Percentiles rank a stretch among this genome's conserved stretches.
Conservation (phyloP, 2,113 vertebrate genomes). For the Actinemys pallida region DNA sequence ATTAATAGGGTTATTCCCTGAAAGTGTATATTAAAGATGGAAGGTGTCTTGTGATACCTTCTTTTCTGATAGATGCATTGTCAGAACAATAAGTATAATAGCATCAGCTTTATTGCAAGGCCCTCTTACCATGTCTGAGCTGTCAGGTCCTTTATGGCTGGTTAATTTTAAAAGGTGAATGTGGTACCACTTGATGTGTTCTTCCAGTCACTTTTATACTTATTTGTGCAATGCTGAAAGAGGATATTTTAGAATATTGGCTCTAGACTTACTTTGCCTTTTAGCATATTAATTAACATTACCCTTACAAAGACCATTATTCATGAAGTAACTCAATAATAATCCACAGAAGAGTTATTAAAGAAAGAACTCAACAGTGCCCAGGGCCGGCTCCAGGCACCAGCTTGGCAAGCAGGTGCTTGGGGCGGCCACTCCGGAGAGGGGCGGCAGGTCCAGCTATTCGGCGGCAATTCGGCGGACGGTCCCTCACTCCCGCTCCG, state of each 20-base stretch:
- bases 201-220: neutral
- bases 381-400: neutral
- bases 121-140: neutral
- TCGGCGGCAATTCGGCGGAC: too few relatives aligned
- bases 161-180: neutral
- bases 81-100: neutral
- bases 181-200: neutral
- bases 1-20: neutral
- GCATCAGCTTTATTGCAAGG: neutral
- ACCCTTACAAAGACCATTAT: neutral
- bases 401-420: too few relatives aligned
- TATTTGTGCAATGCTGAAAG: neutral
- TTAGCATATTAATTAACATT: neutral
- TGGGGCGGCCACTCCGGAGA: too few relatives aligned
- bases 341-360: neutral
- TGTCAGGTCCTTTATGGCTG: neutral
- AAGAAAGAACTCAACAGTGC: neutral
- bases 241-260: neutral
- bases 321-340: neutral
- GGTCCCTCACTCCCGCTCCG: too few relatives aligned
- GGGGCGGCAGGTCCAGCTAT: too few relatives aligned
- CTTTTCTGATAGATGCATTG: neutral
- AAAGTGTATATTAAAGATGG: neutral
- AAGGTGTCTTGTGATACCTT: neutral
- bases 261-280: neutral